Evolutionary conservation across 64 coral and sea anemone species (phyloP).

Genomic region (Montipora foliosa): DNA sequence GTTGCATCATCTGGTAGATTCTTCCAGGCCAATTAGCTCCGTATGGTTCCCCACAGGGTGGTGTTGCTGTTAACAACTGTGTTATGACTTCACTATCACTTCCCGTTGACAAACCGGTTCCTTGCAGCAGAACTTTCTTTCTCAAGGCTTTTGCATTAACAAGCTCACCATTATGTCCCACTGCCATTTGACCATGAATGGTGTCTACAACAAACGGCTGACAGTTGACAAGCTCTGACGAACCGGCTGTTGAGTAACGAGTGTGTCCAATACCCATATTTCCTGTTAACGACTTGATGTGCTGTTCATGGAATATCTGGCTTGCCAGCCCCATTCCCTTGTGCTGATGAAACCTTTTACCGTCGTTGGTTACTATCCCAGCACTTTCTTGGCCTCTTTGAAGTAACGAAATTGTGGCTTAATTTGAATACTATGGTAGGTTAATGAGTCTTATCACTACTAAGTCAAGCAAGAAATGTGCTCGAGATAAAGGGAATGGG

Average conservation of each 20-base stretch:
- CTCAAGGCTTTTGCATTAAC: conserved; percentile 94
- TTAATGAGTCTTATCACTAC: no score
- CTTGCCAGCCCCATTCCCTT: conserved; percentile 97
- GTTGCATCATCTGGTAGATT: conserved; percentile 79
- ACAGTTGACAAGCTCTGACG: conserved; percentile 93
- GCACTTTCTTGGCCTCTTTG: conserved; percentile 97
- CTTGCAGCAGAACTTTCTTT: conserved; percentile 75
- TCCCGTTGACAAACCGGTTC: conserved; percentile 87
- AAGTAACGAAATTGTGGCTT: conserved; percentile 1
- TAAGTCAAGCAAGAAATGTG: no score
- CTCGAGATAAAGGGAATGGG: no score
- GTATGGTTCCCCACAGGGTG: conserved; percentile 94
- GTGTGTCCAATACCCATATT: conserved; percentile 98
- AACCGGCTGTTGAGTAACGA: conserved; percentile 91
- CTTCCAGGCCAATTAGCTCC: conserved; percentile 95
- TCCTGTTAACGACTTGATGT: conserved; percentile 80
- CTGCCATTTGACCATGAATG: conserved; percentile 88
- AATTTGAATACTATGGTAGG: background rate
- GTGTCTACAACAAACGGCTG: conserved; percentile 99
- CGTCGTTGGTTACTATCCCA: conserved; percentile 96
- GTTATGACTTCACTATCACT: conserved; percentile 98
- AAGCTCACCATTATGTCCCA: conserved; percentile 96
- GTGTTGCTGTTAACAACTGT: conserved; percentile 86
- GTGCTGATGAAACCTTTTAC: conserved; percentile 75
- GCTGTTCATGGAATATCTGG: conserved; percentile 81